phyloP scores from a whole-genome alignment of 2,888 invertebrate genomes.

The Brachyptera risi region DNA sequence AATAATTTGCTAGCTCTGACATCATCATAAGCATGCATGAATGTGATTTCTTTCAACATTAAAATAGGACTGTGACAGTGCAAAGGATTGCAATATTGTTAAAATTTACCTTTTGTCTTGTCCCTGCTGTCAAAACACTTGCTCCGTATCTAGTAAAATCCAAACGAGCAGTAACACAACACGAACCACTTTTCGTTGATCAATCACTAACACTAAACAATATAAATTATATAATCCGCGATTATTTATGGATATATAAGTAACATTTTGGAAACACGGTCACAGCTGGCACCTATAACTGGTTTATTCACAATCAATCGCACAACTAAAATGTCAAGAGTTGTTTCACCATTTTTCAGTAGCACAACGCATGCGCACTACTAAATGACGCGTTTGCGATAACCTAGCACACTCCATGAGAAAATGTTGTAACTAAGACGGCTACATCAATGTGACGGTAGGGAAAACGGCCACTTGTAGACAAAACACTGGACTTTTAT shows the following conservation, averaged over 20 bases:
- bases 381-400: too few species aligned
- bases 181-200: background rate
- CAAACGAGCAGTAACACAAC: background rate
- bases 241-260: background rate
- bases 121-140: constrained; percentile 11
- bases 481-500: background rate
- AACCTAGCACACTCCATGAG: too few species aligned
- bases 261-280: constrained; percentile 7
- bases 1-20: too few species aligned
- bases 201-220: background rate
- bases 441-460: too few species aligned
- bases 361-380: too few species aligned
- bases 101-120: background rate
- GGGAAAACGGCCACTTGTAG: too few species aligned
- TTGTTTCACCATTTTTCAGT: constrained; percentile 12
- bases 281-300: background rate
- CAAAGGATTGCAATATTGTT: too few species aligned
- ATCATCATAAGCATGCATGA: too few species aligned
- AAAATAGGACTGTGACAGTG: too few species aligned
- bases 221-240: background rate
- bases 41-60: too few species aligned
- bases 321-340: background rate
- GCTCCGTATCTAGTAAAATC: constrained; percentile 10
- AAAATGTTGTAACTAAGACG: too few species aligned
- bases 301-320: background rate